Evolutionary conservation across 2,797 vertebrate genomes (phyloP), one percentile per base, ranked within the genome.

Genomic region (Lycodopsis pacificus): DNA sequence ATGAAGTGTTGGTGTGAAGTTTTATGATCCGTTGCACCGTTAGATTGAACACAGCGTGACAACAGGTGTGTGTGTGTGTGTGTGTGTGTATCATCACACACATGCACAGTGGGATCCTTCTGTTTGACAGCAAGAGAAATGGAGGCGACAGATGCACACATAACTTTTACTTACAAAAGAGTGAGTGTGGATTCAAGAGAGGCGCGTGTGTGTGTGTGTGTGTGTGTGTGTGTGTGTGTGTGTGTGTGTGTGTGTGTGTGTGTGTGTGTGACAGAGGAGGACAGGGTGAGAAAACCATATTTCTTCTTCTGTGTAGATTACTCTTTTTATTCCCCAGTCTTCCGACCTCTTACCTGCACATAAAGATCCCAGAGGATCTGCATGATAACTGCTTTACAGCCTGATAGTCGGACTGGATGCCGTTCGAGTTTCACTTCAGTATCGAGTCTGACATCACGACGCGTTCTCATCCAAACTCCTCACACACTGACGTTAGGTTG

Each of bases 141-240:
- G 81, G 62, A 77, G 25, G 82, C 34, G 44, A 84, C 91, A 92
- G 90, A 92, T 92, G 90, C 61, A 40, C 64, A 48, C 83, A 86
- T 79, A 69, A 73, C 80, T 65, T 78, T 86, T 76, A 75, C 76
- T 80, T 36, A 69, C 67, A 59, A 67, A 79, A 88, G 59, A 77
- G 9, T 27, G 68, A 75, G 71, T 40, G 70, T 59, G 62, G 27
- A 64, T 40, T 66, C 34, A 61, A 57, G 67, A 76, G 40, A 30
- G 11, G 0, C 8, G 27, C 25, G 25, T 34, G 48, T 36, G 59
- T 38, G 48, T 27, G n/a, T 12, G 64, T 38, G 49, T 54, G 58
- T 56, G 71, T 61, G 34, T 75, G 36, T 30, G 25, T 34, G 48
- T 36, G 59, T 38, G 48, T 27, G n/a, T 12, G 68, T 59, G 72